Conservation (phyloP, 2,113 vertebrate genomes). For the Tapirus terrestris region DNA sequence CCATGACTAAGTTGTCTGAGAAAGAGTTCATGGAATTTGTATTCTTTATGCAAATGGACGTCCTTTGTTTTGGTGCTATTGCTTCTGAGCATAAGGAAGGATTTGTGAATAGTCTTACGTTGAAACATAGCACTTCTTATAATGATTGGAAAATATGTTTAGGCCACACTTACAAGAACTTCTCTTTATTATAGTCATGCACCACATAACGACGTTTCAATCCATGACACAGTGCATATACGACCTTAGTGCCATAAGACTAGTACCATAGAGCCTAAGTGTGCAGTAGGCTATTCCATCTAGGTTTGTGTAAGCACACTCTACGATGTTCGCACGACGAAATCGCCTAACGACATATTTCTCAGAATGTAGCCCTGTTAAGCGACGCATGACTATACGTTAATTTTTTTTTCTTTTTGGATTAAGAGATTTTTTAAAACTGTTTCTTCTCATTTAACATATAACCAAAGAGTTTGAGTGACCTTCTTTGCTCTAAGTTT, state of each 20-base stretch:
- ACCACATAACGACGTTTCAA: too few relatives aligned
- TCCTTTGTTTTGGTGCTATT: background rate
- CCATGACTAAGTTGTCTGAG: conserved; percentile 50
- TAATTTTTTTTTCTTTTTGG: background rate
- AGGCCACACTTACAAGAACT: background rate
- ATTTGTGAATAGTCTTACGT: conserved; percentile 7
- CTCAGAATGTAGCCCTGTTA: too few relatives aligned
- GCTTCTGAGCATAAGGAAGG: conserved; percentile 36
- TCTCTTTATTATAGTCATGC: background rate
- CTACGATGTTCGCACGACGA: too few relatives aligned
- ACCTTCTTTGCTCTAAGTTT: conserved; percentile 25
- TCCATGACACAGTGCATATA: too few relatives aligned
- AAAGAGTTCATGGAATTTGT: conserved; percentile 56
- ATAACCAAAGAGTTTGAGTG: background rate
- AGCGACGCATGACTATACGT: background rate
- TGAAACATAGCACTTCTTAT: conserved; percentile 32
- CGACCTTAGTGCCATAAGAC: too few relatives aligned
- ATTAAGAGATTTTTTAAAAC: conserved; percentile 21
- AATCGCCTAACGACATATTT: too few relatives aligned
- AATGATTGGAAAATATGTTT: conserved; percentile 29
- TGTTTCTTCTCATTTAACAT: conserved; percentile 3
- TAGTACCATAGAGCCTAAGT: too few relatives aligned
- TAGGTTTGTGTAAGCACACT: too few relatives aligned
- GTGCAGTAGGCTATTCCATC: too few relatives aligned
- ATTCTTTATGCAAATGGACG: conserved; percentile 43